phyloP scores from a whole-genome alignment of 2,797 vertebrate species.

The Pteronotus mesoamericanus region DNA sequence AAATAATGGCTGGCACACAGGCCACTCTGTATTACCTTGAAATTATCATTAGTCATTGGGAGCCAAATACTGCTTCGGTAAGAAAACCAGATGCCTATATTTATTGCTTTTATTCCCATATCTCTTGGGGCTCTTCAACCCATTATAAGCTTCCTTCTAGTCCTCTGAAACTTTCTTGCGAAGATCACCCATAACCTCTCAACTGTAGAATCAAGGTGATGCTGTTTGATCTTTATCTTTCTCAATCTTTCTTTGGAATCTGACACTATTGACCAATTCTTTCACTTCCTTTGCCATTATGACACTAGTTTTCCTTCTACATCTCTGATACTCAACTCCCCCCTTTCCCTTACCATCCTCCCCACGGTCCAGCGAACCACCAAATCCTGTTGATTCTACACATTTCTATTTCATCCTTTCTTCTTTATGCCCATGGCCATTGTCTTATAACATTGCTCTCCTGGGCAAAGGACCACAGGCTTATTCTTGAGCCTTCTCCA shows the following conservation, averaged over 20 bases:
- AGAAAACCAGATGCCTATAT: not conserved
- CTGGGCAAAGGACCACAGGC: not conserved
- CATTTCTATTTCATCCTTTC: not conserved
- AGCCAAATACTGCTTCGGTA: constrained; percentile 9
- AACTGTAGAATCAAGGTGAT: not conserved
- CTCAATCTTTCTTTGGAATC: not conserved
- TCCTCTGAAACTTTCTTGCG: not conserved
- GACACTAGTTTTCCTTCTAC: not conserved
- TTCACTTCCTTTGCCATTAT: not conserved
- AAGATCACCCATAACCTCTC: not conserved
- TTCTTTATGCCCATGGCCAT: not conserved
- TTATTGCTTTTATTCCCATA: not conserved
- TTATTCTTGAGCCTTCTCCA: not conserved
- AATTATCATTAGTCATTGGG: not conserved
- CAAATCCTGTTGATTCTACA: not conserved
- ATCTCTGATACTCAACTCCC: not conserved
- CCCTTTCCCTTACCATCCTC: not conserved
- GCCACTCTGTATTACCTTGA: not conserved
- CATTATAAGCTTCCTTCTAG: not conserved
- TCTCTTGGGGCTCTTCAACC: not conserved
- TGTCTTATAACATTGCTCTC: not conserved
- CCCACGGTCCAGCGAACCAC: not conserved
- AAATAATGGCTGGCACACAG: not conserved
- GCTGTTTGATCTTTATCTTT: not conserved
- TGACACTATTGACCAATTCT: not conserved